Base-by-base conservation (phyloP, 2,113 vertebrate species). In the Gulo gulo region DNA sequence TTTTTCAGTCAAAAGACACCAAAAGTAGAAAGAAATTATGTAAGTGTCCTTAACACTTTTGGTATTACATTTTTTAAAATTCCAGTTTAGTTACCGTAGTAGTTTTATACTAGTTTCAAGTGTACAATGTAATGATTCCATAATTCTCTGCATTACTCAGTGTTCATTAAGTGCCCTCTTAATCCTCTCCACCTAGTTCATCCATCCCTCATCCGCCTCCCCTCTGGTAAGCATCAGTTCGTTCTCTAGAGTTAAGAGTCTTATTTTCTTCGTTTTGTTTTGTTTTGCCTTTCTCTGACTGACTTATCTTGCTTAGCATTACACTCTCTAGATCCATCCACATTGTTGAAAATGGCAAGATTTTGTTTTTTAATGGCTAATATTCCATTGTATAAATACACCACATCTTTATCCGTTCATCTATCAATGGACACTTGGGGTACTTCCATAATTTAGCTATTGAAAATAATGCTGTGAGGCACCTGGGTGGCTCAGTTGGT, bases 21-120 rank as follows among this genome's bases (percentile, higher is more conserved):
- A 59, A 76, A 93, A 52, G 23, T 87, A 89, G n/a, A 26, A 74
- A 82, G 84, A 69, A 94, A 94, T 92, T 47, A 94, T 50, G 13
- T 87, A 42, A 90, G 52, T 39, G 52, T 47, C 59, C 39, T 95
- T 88, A 73, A 88, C 23, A 67, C 57, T 69, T 94, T 52, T 61
- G 63, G 61, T 31, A 88, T 74, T 59, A 59, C 14, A 61, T 78
- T 76, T 47, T 47, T 47, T 0, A 5, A 10, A 45, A 76, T 10
- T 76, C 42, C 42, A 47, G 26, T 76, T 45, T 29, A 76, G 42
- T 47, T 76, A 47, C 29, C 7, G 13, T 47, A 76, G 34, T 16
- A 47, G 42, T 31, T 15, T 76, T 76, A 29, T 47, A 47, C 16
- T 76, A 47, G 74, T 31, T 47, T 16, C 74, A 76, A 16, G 42